phyloP scores from a whole-genome alignment of 1,140 invertebrate genomes.

The Drosophila kikkawai region DNA sequence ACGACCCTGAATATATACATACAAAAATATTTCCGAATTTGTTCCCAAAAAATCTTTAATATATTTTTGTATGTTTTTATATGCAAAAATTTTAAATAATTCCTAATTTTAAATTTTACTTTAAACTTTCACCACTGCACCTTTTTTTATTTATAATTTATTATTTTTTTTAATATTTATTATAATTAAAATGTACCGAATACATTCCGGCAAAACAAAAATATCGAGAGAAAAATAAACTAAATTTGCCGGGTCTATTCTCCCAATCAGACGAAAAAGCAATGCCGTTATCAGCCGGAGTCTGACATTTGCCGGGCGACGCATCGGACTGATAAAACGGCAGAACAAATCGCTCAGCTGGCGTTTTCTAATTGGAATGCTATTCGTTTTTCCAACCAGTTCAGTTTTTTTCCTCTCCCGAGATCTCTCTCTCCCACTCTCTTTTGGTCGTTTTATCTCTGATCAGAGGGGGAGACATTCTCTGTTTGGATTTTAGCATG shows the following conservation, averaged over 20 bases:
- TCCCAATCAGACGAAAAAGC: constrained; percentile 36
- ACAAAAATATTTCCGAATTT: neutral
- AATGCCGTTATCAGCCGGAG: constrained; percentile 53
- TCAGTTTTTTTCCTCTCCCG: neutral
- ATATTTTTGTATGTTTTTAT: no score
- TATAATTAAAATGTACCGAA: neutral
- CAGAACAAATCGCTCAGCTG: constrained; percentile 25
- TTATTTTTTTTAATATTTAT: neutral
- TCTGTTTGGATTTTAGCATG: constrained; percentile 64
- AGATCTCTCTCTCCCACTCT: neutral
- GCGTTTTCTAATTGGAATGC: constrained; percentile 40
- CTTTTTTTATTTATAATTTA: no score
- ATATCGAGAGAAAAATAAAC: constrained; percentile 7
- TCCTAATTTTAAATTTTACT: no score
- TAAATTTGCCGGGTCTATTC: constrained; percentile 41
- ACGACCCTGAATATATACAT: neutral
- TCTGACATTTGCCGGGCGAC: constrained; percentile 62
- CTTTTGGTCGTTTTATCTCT: constrained; percentile 16
- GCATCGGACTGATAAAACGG: constrained; percentile 52
- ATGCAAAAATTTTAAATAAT: no score
- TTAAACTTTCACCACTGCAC: no score
- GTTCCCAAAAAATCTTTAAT: no score
- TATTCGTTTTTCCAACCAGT: constrained; percentile 33
- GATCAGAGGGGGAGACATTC: constrained; percentile 19
- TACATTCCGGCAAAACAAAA: neutral